These are phyloP conservation scores for Hyperoplus immaculatus DNA, from an alignment of 2,797 vertebrate species.

Conservation along the genomic window DNA sequence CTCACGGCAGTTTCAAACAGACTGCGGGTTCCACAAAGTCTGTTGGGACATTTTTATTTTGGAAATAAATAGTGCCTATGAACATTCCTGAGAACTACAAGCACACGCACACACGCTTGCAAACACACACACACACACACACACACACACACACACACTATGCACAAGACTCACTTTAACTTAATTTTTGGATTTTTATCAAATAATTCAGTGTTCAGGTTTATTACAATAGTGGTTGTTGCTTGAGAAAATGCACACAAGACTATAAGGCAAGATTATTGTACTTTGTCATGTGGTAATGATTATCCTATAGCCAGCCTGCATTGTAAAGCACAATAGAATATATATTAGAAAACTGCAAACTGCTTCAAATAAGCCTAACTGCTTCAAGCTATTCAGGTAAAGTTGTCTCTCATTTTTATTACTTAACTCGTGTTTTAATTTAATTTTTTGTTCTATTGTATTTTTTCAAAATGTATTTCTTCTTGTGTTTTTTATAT, in stretches of 20 bases:
- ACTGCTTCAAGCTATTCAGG: conserved; percentile 20
- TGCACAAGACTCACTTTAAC: no score
- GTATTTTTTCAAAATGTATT: conserved; percentile 63
- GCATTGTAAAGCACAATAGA: conserved; percentile 17
- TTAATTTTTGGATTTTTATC: neutral
- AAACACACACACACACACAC: neutral
- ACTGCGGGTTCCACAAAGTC: conserved; percentile 44
- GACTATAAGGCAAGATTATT: conserved; percentile 11
- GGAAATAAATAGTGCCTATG: conserved; percentile 74
- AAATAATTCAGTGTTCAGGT: neutral
- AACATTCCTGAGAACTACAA: conserved; percentile 24
- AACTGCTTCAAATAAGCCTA: conserved; percentile 33
- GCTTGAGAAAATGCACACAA: conserved; percentile 12
- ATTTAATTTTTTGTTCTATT: neutral
- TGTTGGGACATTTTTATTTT: conserved; percentile 31
- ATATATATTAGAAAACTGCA: conserved; percentile 14
- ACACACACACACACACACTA: no score
- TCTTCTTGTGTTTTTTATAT: conserved; percentile 15
- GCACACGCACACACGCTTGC: conserved; percentile 21
- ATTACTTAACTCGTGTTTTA: conserved; percentile 1
- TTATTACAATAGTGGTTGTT: conserved; percentile 1
- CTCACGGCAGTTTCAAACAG: neutral
- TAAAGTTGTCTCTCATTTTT: conserved; percentile 26
- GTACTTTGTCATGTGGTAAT: conserved; percentile 14
- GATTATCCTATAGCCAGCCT: conserved; percentile 7